A percentile compares a stretch with the other conserved stretches of the same genome.
phyloP scores from a whole-genome alignment of 2,888 invertebrate genomes.

The Exocentrus adspersus region DNA sequence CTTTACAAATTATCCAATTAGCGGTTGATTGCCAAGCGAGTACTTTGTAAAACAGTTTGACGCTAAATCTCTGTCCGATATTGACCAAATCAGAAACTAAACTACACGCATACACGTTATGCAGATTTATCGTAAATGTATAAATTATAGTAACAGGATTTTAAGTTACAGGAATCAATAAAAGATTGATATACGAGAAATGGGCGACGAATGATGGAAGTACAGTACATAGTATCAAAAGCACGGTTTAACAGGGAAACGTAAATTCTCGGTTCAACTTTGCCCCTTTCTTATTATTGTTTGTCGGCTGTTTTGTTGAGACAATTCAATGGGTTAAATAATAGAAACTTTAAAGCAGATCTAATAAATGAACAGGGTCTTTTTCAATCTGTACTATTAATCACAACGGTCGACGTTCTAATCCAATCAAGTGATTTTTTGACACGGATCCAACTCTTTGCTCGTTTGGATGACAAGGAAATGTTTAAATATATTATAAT shows the following conservation, averaged over 20 bases:
- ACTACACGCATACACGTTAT: no score
- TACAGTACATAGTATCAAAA: slow-evolving; percentile 22
- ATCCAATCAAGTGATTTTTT: slow-evolving; percentile 12
- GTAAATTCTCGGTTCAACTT: slow-evolving; percentile 40
- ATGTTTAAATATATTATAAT: neutral
- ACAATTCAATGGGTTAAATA: slow-evolving; percentile 24
- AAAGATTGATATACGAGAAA: slow-evolving; percentile 16
- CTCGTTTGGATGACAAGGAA: neutral
- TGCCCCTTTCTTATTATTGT: slow-evolving; percentile 38
- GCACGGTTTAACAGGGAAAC: slow-evolving; percentile 26
- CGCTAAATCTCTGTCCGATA: no score
- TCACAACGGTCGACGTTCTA: slow-evolving; percentile 26
- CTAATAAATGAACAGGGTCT: slow-evolving; percentile 28
- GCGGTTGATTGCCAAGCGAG: neutral
- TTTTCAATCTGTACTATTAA: slow-evolving; percentile 21
- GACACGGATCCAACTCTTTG: neutral
- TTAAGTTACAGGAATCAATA: no score
- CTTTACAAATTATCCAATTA: slow-evolving; percentile 3
- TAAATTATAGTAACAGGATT: no score
- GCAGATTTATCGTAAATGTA: no score
- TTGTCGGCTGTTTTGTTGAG: slow-evolving; percentile 28
- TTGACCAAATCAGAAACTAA: no score
- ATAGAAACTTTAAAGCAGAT: slow-evolving; percentile 18
- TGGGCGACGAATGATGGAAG: slow-evolving; percentile 13
- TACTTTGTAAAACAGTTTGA: no score